phyloP scores from a whole-genome alignment of 2,888 invertebrate species.

The Drosophila flavopinicola region DNA sequence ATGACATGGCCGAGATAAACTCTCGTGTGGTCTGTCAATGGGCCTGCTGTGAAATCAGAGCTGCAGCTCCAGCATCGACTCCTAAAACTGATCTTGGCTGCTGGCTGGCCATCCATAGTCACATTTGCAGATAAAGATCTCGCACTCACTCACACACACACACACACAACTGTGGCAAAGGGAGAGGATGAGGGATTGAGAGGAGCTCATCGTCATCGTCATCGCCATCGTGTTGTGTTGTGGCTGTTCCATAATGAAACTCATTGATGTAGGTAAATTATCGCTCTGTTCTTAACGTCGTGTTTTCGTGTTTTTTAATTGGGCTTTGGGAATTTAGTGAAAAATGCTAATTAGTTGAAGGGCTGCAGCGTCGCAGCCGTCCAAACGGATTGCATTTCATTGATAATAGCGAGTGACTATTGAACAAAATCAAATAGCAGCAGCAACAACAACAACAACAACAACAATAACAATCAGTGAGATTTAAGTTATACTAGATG shows the following conservation, averaged over 20 bases:
- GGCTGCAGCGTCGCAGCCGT: conserved; percentile 34
- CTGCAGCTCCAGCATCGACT: conserved; percentile 33
- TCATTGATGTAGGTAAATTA: conserved; percentile 84
- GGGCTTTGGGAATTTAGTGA: conserved; percentile 82
- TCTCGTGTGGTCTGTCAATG: conserved; percentile 68
- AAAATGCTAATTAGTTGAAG: conserved; percentile 83
- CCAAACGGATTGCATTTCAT: conserved; percentile 74
- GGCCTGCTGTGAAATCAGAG: conserved; percentile 80
- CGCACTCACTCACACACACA: conserved; percentile 31
- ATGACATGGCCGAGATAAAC: conserved; percentile 58
- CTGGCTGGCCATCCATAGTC: conserved; percentile 51
- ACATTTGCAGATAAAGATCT: conserved; percentile 76
- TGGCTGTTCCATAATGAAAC: conserved; percentile 73
- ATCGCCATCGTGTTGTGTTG: conserved; percentile 21
- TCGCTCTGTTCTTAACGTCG: conserved; percentile 81
- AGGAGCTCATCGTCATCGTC: conserved; percentile 29
- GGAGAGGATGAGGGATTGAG: background rate
- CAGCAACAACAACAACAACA: conserved; percentile 8
- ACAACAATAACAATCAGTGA: conserved; percentile 44
- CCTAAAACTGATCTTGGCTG: conserved; percentile 19
- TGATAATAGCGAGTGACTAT: conserved; percentile 66
- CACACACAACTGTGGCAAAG: background rate
- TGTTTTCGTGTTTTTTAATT: conserved; percentile 83
- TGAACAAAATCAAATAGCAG: conserved; percentile 30
- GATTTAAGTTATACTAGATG: conserved; percentile 53